These are phyloP conservation scores for Stramonita haemastoma DNA, from an alignment of 2,888 invertebrate genomes.

Conservation along the genomic window DNA sequence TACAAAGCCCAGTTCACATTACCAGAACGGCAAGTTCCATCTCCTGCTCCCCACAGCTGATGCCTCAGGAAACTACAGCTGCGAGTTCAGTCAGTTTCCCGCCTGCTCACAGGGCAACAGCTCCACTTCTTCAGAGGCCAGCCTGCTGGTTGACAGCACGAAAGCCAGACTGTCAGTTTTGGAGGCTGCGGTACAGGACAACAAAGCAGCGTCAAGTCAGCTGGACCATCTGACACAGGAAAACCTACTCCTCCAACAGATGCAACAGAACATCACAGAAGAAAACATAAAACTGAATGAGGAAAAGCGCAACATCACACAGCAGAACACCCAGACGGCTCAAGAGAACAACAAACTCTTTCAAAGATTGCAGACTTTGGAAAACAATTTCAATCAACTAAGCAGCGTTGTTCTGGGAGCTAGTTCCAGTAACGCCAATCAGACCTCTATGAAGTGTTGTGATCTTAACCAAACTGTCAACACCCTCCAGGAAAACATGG, in stretches of 20 bases:
- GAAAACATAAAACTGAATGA: background rate
- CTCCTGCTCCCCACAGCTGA: background rate
- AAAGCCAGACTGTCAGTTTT: background rate
- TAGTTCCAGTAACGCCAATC: background rate
- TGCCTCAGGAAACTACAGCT: background rate
- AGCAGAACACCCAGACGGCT: background rate
- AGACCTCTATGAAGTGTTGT: background rate
- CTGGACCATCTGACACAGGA: background rate
- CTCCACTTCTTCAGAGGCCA: background rate
- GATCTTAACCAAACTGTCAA: background rate
- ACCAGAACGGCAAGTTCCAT: conserved; percentile 16
- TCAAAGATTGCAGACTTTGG: background rate
- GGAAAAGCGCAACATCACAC: background rate
- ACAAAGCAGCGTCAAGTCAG: background rate
- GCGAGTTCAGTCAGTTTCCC: background rate
- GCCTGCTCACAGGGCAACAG: background rate
- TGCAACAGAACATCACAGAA: background rate
- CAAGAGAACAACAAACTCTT: background rate
- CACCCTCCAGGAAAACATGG: background rate
- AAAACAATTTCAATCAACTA: conserved; percentile 12
- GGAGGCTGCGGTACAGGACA: conserved; percentile 6
- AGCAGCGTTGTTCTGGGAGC: background rate
- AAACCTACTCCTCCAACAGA: background rate
- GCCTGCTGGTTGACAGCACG: background rate
- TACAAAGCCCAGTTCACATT: conserved; percentile 1